Evolutionary conservation across 2,888 invertebrate genomes (phyloP), one percentile per base, ranked within the genome.

Genomic region (Volucella inflata): DNA sequence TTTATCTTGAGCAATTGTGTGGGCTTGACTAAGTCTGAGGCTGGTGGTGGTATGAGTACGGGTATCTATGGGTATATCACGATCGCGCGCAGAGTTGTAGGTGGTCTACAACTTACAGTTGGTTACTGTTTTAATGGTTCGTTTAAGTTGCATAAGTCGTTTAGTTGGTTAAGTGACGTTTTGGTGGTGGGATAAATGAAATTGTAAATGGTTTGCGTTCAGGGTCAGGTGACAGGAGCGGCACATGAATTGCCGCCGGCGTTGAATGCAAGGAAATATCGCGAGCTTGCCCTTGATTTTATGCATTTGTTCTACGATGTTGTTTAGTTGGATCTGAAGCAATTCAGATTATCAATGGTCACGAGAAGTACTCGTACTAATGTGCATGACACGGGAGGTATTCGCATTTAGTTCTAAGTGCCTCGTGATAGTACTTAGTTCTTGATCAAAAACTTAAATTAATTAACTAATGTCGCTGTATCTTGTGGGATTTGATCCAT

Each of bases 191-290:
- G 46, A 60, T 68, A 46, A 55, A 62, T 65, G 64, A 17, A 36
- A 8, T 62, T 14, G 59, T 30, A 38, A 78, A 70, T 70, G 46
- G 55, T 36, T 50, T 10, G 53, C 55, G 67, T 55, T 53, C 84
- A 84, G 75, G 84, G 84, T 80, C 75, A 84, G 46, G 68, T 80
- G 80, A 80, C 75, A 65, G 84, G 71, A 80, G 71, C 38, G 70
- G 71, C 65, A 42, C 59, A 79, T 84, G 75, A 75, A 84, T 80
- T 60, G 75, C 68, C 10, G 36, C 42, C 36, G 51, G 30, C 12
- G n/a, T 30, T 30, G 57, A 9, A 64, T 55, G 12, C 38, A 64
- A 50, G 62, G 36, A 50, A 46, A 64, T 65, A 48, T 65, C 46
- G 50, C 55, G 68, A 71, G 21, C 55, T 62, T 74, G 75, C 42